Base-by-base conservation (phyloP, 2,797 vertebrate genomes). In the Crenichthys baileyi region DNA sequence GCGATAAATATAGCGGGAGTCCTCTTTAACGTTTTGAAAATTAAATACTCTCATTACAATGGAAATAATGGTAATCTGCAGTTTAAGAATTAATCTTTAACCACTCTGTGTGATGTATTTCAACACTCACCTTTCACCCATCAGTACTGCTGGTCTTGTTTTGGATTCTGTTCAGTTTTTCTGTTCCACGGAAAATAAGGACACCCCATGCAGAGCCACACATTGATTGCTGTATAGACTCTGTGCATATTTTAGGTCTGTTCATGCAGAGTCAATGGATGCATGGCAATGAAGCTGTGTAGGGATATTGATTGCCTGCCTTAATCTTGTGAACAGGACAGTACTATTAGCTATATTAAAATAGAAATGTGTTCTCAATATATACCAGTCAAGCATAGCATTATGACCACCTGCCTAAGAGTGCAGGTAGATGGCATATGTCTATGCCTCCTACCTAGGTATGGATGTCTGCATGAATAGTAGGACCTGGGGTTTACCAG, bases 261-360 rank as follows among this genome's bases (percentile, higher is more conserved):
- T 78, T 73, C 72, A 73, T 26, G 82, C 72, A 75, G 83, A 88
- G 84, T 77, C 50, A 72, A 79, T 91, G 86, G 89, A 77, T 92
- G 88, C 89, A 87, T 86, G 83, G 79, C 83, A 90, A 90, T 88
- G 90, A 94, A 77, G 87, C 77, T 36, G 79, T 86, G 87, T 91
- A 83, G 73, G 87, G 82, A 73, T 89, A 92, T 91, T 75, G 94
- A 95, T 94, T 79, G 70, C 31, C 68, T 71, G 80, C 78, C 24
- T 88, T 82, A 81, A 82, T 87, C 72, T 24, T 84, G 81, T 81
- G 89, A 87, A 88, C 70, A 4, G 83, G 80, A 78, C 92, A 82
- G 78, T 60, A 50, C 80, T 88, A 67, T 80, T 68, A 85, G 55
- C 82, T 91, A 77, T 24, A 24, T 77, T 77, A 82, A 76, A 60